These are phyloP conservation scores for Acyrthosiphon pisum DNA, from an alignment of 1,140 invertebrate species.

Conservation along the genomic window DNA sequence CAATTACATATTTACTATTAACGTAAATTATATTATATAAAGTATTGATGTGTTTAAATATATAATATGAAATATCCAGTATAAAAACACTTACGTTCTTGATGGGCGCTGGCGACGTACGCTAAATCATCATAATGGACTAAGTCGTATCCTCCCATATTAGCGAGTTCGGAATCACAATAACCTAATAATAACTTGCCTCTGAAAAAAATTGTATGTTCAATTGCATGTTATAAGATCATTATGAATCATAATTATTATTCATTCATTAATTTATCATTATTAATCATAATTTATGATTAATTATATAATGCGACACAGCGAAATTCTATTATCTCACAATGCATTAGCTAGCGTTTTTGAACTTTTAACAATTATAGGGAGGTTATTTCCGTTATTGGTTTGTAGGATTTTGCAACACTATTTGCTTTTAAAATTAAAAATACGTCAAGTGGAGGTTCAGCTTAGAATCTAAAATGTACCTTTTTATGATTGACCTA, in stretches of 20 bases:
- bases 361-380: no score
- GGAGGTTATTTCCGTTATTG: no score
- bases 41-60: no score
- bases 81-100: conserved; percentile 85
- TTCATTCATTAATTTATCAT: no score
- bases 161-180: conserved; percentile 87
- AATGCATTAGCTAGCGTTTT: no score
- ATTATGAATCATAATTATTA: no score
- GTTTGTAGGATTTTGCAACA: no score
- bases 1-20: background rate
- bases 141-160: conserved; percentile 94
- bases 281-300: no score
- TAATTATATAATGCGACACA: background rate
- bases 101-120: conserved; percentile 97
- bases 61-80: background rate
- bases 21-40: no score
- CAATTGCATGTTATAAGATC: background rate
- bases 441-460: no score
- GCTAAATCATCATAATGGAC: conserved; percentile 96
- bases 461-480: background rate
- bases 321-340: background rate
- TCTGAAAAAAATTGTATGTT: conserved; percentile 67
- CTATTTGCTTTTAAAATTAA: no score
- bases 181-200: conserved; percentile 95
- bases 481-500: no score